Percentiles rank a stretch among this genome's conserved stretches.
These are phyloP conservation scores for Mergus octosetaceus DNA, from an alignment of 2,797 vertebrate species.

Conservation along the genomic window DNA sequence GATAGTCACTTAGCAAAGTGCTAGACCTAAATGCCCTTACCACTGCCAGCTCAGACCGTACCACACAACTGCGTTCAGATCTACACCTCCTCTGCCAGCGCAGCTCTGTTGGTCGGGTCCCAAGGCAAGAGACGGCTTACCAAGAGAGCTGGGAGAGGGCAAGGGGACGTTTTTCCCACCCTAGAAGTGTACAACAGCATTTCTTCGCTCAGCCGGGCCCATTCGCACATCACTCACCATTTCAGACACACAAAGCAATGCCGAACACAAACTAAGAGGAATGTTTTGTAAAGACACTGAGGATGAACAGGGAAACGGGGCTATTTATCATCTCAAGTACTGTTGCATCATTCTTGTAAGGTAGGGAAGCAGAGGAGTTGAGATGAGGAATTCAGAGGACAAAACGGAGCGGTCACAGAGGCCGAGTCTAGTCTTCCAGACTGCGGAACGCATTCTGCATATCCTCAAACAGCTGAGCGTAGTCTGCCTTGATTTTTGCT, in stretches of 20 bases:
- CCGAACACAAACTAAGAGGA: conserved; percentile 75
- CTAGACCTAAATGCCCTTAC: conserved; percentile 39
- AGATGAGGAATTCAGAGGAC: conserved; percentile 67
- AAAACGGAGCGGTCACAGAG: conserved; percentile 45
- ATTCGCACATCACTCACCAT: conserved; percentile 56
- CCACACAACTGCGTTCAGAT: conserved; percentile 1
- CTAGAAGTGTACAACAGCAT: conserved; percentile 64
- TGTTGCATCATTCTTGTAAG: conserved; percentile 75
- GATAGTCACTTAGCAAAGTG: conserved; percentile 59
- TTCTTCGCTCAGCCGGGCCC: conserved; percentile 50
- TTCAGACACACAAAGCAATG: conserved; percentile 51
- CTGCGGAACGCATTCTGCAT: conserved; percentile 98
- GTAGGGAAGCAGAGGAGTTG: conserved; percentile 71
- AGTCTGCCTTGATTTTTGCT: conserved; percentile 93
- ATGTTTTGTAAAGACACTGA: conserved; percentile 76
- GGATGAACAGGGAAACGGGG: conserved; percentile 62
- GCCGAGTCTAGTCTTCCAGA: conserved; percentile 84
- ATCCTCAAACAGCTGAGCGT: conserved; percentile 92
- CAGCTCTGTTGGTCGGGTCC: conserved; percentile 33
- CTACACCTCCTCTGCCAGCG: conserved; percentile 27
- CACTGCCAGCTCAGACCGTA: conserved; percentile 11
- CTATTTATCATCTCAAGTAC: conserved; percentile 72
- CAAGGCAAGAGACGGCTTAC: background rate
- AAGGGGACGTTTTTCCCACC: conserved; percentile 19
- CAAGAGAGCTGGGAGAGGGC: conserved; percentile 41